phyloP scores from a whole-genome alignment of 2,113 vertebrate genomes.

The Trochalopteron elliotii region DNA sequence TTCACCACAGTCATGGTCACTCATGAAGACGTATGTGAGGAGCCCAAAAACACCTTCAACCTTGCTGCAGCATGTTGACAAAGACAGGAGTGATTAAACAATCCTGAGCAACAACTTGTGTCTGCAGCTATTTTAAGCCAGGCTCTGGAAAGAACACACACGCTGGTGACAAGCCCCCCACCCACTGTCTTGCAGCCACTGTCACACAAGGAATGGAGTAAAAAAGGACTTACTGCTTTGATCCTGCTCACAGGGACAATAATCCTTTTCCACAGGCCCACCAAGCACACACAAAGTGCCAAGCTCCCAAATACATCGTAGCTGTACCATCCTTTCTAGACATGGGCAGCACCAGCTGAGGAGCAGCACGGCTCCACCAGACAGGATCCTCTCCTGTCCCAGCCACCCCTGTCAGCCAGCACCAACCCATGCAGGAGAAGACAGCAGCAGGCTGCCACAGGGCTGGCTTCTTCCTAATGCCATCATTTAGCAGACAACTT shows the following conservation, averaged over 20 bases:
- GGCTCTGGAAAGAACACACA: background rate
- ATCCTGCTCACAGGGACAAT: background rate
- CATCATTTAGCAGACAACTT: background rate
- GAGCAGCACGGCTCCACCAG: background rate
- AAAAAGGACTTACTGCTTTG: background rate
- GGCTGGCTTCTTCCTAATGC: background rate
- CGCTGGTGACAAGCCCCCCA: background rate
- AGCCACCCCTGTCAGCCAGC: background rate
- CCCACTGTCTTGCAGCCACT: background rate
- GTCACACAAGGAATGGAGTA: rapidly evolving
- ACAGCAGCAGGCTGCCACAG: background rate
- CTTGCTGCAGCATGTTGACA: background rate
- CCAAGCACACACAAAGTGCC: rapidly evolving
- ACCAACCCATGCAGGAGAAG: rapidly evolving
- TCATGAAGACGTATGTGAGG: rapidly evolving
- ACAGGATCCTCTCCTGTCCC: rapidly evolving
- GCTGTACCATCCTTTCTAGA: background rate
- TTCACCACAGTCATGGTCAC: rapidly evolving
- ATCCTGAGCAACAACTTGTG: background rate
- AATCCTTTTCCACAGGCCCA: background rate
- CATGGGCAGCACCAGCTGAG: background rate
- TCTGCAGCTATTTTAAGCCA: background rate
- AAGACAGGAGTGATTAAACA: background rate
- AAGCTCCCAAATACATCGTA: background rate
- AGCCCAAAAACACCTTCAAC: background rate